These are phyloP conservation scores for Erpetoichthys calabaricus DNA, from an alignment of 2,797 vertebrate species.

Conservation along the genomic window DNA sequence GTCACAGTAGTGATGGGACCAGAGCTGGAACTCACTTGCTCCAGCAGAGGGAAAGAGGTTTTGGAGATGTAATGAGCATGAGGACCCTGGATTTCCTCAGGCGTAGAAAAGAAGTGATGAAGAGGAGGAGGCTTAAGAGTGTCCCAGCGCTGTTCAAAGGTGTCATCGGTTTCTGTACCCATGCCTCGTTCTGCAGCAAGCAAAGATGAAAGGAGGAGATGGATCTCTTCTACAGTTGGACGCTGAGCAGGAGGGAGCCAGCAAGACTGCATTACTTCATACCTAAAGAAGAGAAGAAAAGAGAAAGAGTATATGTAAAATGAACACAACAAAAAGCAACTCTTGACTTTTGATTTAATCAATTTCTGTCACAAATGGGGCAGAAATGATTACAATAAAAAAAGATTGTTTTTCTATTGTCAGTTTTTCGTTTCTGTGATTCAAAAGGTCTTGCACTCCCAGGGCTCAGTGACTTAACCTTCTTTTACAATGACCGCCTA, in stretches of 20 bases:
- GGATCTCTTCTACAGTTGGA: constrained; percentile 71
- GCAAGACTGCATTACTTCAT: constrained; percentile 87
- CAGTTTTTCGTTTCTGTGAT: too few species aligned
- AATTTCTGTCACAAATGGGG: too few species aligned
- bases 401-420: too few species aligned
- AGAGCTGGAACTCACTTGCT: constrained; percentile 33
- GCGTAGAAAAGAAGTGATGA: constrained; percentile 23
- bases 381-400: too few species aligned
- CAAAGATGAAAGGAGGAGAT: constrained; percentile 79
- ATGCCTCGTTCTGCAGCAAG: constrained; percentile 56
- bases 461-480: too few species aligned
- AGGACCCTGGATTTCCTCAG: too few species aligned
- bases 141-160: constrained; percentile 77
- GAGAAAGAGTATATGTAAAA: too few species aligned
- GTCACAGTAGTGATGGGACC: constrained; percentile 49
- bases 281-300: constrained; percentile 42
- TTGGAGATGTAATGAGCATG: neutral
- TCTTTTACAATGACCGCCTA: too few species aligned
- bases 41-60: constrained; percentile 67
- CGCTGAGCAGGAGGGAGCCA: constrained; percentile 75
- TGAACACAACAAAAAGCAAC: too few species aligned
- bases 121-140: constrained; percentile 55
- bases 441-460: too few species aligned
- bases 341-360: too few species aligned
- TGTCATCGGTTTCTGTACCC: constrained; percentile 57